A percentile compares a stretch with the other conserved stretches of the same genome.
phyloP scores from a whole-genome alignment of 2,113 vertebrate species.

The Psammodynastes pulverulentus region DNA sequence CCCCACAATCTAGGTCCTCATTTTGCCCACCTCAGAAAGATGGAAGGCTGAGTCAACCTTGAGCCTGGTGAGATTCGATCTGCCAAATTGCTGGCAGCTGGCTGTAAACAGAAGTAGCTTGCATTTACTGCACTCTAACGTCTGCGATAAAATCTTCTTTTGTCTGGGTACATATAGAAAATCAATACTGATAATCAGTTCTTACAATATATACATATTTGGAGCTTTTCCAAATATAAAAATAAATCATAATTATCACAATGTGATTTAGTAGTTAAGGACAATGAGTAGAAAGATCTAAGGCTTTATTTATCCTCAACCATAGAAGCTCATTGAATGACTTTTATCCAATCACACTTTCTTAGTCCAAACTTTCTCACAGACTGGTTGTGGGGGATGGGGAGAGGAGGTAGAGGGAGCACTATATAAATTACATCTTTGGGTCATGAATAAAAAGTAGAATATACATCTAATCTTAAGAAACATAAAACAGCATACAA shows the following conservation, averaged over 20 bases:
- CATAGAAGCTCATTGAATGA: neutral
- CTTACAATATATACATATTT: neutral
- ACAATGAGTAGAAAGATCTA: neutral
- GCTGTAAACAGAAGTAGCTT: too few relatives aligned
- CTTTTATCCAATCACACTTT: neutral
- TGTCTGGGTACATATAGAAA: neutral
- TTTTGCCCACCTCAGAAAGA: too few relatives aligned
- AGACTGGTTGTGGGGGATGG: neutral
- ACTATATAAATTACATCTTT: neutral
- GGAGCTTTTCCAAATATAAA: neutral
- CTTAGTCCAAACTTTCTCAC: neutral
- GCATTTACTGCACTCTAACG: too few relatives aligned
- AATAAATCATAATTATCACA: neutral
- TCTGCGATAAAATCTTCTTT: too few relatives aligned
- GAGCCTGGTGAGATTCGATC: too few relatives aligned
- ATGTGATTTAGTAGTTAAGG: neutral
- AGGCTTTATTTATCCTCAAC: neutral
- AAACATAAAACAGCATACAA: neutral
- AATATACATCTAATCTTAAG: neutral
- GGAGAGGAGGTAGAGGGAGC: neutral
- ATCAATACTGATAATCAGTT: neutral
- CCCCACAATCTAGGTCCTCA: too few relatives aligned
- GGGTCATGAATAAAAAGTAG: neutral
- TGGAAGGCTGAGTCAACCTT: too few relatives aligned
- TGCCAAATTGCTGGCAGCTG: too few relatives aligned